A percentile compares a stretch with the other conserved stretches of the same genome.
Conservation (phyloP, 2,113 vertebrate species). For the Gymnogyps californianus region DNA sequence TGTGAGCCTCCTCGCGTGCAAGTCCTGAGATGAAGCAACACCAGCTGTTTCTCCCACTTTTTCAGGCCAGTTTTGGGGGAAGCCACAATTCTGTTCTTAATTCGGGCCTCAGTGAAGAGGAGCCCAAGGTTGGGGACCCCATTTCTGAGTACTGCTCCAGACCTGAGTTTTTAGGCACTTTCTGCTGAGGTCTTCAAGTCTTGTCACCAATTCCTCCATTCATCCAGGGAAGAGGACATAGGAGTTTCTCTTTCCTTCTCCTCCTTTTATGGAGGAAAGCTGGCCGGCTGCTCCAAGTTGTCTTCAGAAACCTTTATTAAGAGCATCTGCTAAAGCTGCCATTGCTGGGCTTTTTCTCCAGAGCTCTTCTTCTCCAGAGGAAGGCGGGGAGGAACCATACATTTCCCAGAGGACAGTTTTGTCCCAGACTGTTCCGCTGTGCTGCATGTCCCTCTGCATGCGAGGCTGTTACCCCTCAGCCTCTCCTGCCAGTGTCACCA, state of each 20-base stretch:
- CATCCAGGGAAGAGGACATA: accelerated
- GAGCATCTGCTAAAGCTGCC: background rate
- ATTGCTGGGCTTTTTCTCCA: background rate
- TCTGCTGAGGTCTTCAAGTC: background rate
- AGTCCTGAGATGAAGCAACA: background rate
- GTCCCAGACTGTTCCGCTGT: background rate
- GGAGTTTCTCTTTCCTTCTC: background rate
- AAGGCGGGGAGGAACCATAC: background rate
- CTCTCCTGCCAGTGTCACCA: background rate
- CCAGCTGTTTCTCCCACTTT: background rate
- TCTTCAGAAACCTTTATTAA: background rate
- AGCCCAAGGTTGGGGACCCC: background rate
- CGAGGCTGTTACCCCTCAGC: background rate
- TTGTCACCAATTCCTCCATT: background rate
- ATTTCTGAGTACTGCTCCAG: background rate
- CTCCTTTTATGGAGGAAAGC: background rate
- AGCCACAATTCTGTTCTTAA: background rate
- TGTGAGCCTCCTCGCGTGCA: background rate
- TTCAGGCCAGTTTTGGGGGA: background rate
- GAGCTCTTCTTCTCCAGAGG: background rate
- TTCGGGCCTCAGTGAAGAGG: background rate
- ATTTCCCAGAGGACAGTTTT: background rate
- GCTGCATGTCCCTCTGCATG: background rate
- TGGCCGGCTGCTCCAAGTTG: background rate
- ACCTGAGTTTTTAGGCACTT: background rate